A percentile compares a stretch with the other conserved stretches of the same genome.
Conservation (phyloP, 2,888 invertebrate species). For the Drosophila cyrtoloma region DNA sequence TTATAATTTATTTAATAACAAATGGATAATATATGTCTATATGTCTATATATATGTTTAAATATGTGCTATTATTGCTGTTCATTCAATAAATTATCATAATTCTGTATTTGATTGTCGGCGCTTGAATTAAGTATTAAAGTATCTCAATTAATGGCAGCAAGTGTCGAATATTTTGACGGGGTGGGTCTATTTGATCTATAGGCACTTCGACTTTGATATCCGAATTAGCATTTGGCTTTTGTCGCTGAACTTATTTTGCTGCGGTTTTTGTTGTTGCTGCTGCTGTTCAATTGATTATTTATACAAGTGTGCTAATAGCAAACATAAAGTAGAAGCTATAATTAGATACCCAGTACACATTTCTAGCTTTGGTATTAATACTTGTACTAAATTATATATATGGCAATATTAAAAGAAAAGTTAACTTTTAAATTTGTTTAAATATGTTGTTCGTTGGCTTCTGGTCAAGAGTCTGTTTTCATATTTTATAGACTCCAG, state of each 20-base stretch:
- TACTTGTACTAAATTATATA: not conserved
- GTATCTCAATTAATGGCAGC: constrained; percentile 48
- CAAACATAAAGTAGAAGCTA: not conserved
- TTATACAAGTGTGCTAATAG: constrained; percentile 43
- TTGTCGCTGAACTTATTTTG: constrained; percentile 37
- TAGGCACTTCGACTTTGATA: constrained; percentile 47
- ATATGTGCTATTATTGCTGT: not conserved
- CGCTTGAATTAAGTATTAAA: constrained; percentile 37
- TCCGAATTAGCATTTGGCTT: constrained; percentile 63
- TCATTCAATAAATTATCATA: constrained; percentile 53
- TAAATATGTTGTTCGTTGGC: not conserved
- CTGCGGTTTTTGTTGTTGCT: not conserved
- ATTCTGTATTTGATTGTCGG: constrained; percentile 39
- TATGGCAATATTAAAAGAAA: not conserved
- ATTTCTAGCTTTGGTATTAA: not conserved
- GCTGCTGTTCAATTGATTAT: constrained; percentile 29
- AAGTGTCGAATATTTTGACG: constrained; percentile 17
- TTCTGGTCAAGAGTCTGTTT: not conserved
- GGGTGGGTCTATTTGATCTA: constrained; percentile 16
- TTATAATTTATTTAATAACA: constrained; percentile 26
- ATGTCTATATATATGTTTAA: not conserved
- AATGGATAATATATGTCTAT: not conserved
- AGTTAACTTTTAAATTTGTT: not conserved
- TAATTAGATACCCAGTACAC: constrained; percentile 1
- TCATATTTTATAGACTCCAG: not conserved